These are phyloP conservation scores for Sepioteuthis lessoniana DNA, from an alignment of 2,888 invertebrate species.

Conservation along the genomic window DNA sequence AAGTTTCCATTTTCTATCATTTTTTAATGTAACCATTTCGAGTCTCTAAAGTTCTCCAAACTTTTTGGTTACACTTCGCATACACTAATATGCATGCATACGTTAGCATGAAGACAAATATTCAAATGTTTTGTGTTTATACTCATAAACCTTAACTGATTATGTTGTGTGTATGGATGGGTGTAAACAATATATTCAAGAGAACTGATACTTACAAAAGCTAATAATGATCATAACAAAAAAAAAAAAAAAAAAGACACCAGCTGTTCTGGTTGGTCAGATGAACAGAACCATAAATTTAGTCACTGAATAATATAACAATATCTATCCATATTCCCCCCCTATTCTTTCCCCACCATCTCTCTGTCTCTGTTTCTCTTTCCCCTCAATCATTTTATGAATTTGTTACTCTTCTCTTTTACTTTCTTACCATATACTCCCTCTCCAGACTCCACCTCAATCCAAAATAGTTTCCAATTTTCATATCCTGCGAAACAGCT, in stretches of 20 bases:
- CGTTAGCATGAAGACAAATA: too few relatives aligned
- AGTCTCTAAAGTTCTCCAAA: too few relatives aligned
- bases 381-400: neutral
- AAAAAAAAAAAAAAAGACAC: neutral
- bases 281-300: conserved; percentile 33
- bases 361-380: too few relatives aligned
- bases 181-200: neutral
- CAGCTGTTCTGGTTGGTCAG: conserved; percentile 33
- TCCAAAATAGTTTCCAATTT: conserved; percentile 8
- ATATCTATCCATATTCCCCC: neutral
- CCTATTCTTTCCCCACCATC: neutral
- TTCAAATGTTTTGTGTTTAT: too few relatives aligned
- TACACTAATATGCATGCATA: too few relatives aligned
- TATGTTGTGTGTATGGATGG: neutral
- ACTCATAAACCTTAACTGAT: too few relatives aligned
- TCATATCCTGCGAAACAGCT: conserved; percentile 33
- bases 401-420: too few relatives aligned
- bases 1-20: too few relatives aligned
- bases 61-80: too few relatives aligned
- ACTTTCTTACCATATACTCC: too few relatives aligned
- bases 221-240: conserved; percentile 20
- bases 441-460: neutral
- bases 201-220: neutral
- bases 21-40: too few relatives aligned
- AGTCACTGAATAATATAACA: conserved; percentile 21